phyloP scores from a whole-genome alignment of 1,140 invertebrate genomes.

The Mamestra configurata region DNA sequence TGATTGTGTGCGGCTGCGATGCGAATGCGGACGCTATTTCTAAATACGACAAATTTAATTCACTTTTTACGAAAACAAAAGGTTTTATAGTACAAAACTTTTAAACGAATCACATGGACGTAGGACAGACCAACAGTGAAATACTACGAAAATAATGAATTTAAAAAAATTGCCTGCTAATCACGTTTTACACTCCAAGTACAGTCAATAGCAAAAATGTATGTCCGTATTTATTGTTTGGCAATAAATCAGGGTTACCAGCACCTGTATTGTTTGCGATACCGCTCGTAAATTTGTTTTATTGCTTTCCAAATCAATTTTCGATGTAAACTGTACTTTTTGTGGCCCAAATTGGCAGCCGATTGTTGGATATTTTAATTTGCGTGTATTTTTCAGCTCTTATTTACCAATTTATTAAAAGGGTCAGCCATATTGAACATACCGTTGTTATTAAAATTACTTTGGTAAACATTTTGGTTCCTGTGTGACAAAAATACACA shows the following conservation, averaged over 20 bases:
- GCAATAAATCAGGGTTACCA: conserved; percentile 20
- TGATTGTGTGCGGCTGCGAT: too few relatives aligned
- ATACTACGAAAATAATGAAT: not conserved
- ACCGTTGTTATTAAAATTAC: not conserved
- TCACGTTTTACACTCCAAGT: not conserved
- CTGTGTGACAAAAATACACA: too few relatives aligned
- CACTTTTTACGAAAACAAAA: too few relatives aligned
- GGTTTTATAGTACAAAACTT: too few relatives aligned
- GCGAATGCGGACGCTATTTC: too few relatives aligned
- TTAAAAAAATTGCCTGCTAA: not conserved
- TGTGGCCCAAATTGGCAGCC: conserved; percentile 8
- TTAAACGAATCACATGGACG: too few relatives aligned
- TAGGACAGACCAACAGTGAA: too few relatives aligned
- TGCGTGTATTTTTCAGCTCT: not conserved
- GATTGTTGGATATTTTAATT: conserved; percentile 35
- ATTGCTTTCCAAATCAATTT: conserved; percentile 45
- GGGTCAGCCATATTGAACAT: not conserved
- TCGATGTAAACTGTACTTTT: conserved; percentile 41
- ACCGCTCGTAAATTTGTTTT: conserved; percentile 43
- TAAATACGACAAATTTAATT: too few relatives aligned
- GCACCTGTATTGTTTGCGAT: conserved; percentile 45
- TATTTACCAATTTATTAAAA: not conserved
- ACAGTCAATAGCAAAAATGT: conserved; percentile 14
- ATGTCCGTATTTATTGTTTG: conserved; percentile 29
- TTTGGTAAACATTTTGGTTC: not conserved